These are phyloP conservation scores for Lasioglossum marginatum DNA, from an alignment of 2,888 invertebrate species.

Conservation along the genomic window DNA sequence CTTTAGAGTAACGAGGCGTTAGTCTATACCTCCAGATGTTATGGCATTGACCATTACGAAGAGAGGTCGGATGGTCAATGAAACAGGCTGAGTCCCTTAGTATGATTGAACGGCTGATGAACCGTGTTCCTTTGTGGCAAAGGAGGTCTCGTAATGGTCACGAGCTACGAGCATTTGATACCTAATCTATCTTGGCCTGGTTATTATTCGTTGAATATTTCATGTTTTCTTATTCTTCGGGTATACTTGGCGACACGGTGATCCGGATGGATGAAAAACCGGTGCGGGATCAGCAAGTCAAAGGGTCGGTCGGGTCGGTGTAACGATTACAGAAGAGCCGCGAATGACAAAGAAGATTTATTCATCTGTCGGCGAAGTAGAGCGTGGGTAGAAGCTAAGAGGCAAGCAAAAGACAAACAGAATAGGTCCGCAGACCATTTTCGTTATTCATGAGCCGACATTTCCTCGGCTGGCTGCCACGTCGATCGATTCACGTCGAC, in stretches of 20 bases:
- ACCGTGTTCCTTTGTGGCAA: neutral
- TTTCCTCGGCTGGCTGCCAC: neutral
- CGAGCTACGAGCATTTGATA: neutral
- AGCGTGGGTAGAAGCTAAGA: neutral
- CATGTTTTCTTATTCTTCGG: neutral
- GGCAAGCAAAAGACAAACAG: conserved; percentile 8
- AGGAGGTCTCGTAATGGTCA: neutral
- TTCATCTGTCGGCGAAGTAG: neutral
- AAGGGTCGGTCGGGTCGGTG: neutral
- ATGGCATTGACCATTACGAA: neutral
- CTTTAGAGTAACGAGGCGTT: neutral
- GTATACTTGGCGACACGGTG: neutral
- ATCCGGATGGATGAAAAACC: neutral
- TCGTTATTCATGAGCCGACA: conserved; percentile 20
- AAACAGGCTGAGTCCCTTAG: neutral
- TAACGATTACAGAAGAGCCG: neutral
- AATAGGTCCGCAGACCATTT: neutral
- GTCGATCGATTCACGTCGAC: neutral
- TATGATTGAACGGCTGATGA: neutral
- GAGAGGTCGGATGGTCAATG: neutral
- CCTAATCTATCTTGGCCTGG: too few species aligned
- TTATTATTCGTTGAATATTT: conserved; percentile 7
- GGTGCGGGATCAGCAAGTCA: conserved; percentile 2
- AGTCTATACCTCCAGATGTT: neutral
- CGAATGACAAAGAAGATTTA: conserved; percentile 9